Evolutionary conservation across 2,113 vertebrate genomes (phyloP).

Genomic region (Chaetura pelagica): DNA sequence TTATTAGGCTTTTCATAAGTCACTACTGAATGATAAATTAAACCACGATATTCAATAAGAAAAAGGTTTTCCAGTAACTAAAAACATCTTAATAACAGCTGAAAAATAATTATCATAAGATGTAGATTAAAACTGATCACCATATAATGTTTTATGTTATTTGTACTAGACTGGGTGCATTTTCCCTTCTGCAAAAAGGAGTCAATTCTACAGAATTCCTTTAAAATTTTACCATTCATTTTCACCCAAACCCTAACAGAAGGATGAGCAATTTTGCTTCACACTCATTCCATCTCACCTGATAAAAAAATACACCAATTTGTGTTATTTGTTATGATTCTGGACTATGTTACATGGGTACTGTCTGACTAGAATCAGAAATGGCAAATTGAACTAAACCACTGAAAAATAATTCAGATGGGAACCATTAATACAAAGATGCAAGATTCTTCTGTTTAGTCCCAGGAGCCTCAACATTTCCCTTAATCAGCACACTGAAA

Average conservation of each 20-base stretch:
- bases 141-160: background rate
- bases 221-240: background rate
- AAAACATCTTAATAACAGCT: background rate
- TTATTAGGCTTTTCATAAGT: background rate
- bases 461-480: background rate
- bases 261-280: background rate
- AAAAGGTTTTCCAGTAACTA: background rate
- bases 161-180: background rate
- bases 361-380: background rate
- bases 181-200: background rate
- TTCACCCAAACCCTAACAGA: background rate
- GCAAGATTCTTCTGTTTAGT: background rate
- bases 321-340: background rate
- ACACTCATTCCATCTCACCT: background rate
- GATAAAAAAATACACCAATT: background rate
- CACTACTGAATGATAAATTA: background rate
- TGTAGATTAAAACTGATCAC: background rate
- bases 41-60: background rate
- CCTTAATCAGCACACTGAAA: background rate
- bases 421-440: background rate
- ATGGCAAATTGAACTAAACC: background rate
- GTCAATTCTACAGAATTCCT: background rate
- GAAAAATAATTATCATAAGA: background rate
- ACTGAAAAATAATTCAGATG: background rate
- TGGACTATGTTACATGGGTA: background rate